Evolutionary conservation across 2,113 vertebrate genomes (phyloP), one percentile per base, ranked within the genome.

Genomic region (Cyanistes caeruleus): DNA sequence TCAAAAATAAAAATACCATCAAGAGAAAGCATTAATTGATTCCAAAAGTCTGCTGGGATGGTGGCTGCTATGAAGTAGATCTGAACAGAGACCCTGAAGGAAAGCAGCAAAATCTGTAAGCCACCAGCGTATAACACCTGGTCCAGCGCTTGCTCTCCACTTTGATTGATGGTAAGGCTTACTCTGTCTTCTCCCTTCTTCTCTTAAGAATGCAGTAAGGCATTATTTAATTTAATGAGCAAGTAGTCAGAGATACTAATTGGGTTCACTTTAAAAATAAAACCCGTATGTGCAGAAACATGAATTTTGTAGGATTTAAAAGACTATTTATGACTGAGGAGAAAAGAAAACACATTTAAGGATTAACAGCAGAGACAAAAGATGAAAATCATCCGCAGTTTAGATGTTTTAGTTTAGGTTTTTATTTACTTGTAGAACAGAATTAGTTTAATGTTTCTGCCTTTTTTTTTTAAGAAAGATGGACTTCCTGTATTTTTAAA

Each of bases 181-280:
- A 63, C 49, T 69, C 18, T 64, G 51, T 53, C n/a, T 62, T 76
- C 28, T 81, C 49, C 43, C 15, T 84, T 81, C 52, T 60, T 43
- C 68, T 37, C 87, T 87, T 62, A 69, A 79, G 33, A 63, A 83
- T 76, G 49, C 23, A 62, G 43, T 23, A 93, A 86, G 46, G 49
- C 7, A 51, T 83, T 82, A 35, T 31, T 89, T 69, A 64, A 89
- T 60, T 52, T 31, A 80, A 77, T 48, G 16, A 90, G 46, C 63
- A 83, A 90, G 44, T 56, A 76, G 33, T 5, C 49, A 58, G 44
- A 87, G 16, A 80, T 35, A 83, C 46, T 58, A 82, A 79, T 11
- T 85, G 55, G 41, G 27, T 46, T 64, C 63, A 77, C 21, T 79
- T 89, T 53, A 91, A 90, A 93, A 94, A 87, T 77, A 46, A 76